Evolutionary conservation across 2,888 invertebrate genomes (phyloP).

Genomic region (Eumacrocentrus americanus): DNA sequence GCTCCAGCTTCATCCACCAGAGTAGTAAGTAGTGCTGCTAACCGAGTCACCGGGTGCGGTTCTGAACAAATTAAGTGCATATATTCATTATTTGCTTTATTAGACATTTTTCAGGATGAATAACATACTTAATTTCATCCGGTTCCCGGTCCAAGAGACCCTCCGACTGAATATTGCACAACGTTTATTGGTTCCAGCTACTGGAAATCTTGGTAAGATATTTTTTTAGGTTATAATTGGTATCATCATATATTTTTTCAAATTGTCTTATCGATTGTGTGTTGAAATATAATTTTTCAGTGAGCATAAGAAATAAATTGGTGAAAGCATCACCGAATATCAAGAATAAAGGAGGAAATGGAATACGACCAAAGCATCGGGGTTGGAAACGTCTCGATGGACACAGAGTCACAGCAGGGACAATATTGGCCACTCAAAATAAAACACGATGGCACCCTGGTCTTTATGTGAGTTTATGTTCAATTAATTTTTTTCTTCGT

Average conservation of each 20-base stretch:
- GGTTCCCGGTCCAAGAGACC: no score
- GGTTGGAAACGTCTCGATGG: conserved; percentile 82
- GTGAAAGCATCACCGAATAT: conserved; percentile 79
- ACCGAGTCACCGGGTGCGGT: no score
- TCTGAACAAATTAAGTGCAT: no score
- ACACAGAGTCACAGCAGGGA: conserved; percentile 69
- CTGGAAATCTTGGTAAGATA: conserved; percentile 24
- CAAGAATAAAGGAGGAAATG: conserved; percentile 69
- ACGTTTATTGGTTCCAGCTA: conserved; percentile 22
- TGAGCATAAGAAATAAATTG: conserved; percentile 68
- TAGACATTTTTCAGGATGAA: no score
- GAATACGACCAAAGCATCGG: conserved; percentile 76
- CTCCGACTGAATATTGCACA: no score
- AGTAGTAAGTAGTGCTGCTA: no score
- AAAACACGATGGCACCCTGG: conserved; percentile 80
- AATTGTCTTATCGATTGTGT: not conserved
- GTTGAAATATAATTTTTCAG: conserved; percentile 49
- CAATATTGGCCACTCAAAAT: conserved; percentile 73
- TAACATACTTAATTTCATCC: no score
- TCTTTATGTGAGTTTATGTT: conserved; percentile 70
- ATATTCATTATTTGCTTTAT: no score
- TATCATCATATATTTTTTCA: not conserved
- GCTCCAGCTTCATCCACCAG: no score
- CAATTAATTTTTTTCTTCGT: no score
- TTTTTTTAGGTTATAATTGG: conserved; percentile 14